A percentile compares a stretch with the other conserved stretches of the same genome.
Evolutionary conservation across 2,888 invertebrate genomes (phyloP).

Genomic region (Operophtera brumata): DNA sequence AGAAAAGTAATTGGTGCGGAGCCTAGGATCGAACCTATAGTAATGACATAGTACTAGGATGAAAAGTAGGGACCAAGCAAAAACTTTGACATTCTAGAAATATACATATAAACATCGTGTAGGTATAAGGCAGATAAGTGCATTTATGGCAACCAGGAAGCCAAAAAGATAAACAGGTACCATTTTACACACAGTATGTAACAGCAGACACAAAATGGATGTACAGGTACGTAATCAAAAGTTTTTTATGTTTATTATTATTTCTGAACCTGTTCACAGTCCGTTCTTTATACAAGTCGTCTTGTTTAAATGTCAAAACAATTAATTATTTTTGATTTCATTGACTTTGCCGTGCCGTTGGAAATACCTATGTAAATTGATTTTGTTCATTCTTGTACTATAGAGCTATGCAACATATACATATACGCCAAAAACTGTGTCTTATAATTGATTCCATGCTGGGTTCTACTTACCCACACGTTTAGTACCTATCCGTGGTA

Average conservation of each 20-base stretch:
- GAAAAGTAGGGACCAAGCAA: neutral
- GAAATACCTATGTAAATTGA: neutral
- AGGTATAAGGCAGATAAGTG: too few relatives aligned
- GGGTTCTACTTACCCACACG: too few relatives aligned
- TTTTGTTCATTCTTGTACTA: neutral
- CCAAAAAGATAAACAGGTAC: neutral
- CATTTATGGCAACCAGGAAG: slow-evolving; percentile 2
- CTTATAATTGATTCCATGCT: too few relatives aligned
- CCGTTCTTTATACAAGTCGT: neutral
- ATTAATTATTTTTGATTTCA: slow-evolving; percentile 6
- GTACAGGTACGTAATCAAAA: neutral
- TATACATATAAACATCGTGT: neutral
- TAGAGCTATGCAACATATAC: neutral
- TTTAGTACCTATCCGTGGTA: too few relatives aligned
- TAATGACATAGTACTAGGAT: too few relatives aligned
- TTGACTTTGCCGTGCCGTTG: neutral
- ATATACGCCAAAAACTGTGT: too few relatives aligned
- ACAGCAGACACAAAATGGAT: neutral
- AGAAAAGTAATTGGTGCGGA: too few relatives aligned
- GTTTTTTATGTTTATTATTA: neutral
- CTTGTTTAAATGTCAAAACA: slow-evolving; percentile 10
- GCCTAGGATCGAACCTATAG: too few relatives aligned
- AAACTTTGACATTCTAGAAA: neutral
- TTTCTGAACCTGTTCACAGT: slow-evolving; percentile 1
- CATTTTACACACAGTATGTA: neutral